These are phyloP conservation scores for Platichthys flesus DNA, from an alignment of 2,113 vertebrate species.

Conservation along the genomic window DNA sequence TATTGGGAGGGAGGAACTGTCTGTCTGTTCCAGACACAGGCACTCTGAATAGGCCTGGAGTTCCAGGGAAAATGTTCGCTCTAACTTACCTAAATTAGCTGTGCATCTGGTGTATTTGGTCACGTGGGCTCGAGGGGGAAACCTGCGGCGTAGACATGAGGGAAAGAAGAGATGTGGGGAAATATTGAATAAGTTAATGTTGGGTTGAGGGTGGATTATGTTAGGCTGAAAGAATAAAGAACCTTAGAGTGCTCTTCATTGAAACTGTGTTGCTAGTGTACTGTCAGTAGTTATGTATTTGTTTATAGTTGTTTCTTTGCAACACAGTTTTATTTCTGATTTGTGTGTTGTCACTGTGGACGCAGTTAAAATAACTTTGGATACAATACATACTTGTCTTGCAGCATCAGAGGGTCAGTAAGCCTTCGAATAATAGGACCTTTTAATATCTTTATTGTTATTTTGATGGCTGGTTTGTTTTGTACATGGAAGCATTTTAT, in stretches of 20 bases:
- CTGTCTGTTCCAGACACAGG: constrained; percentile 75
- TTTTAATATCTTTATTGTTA: too few relatives aligned
- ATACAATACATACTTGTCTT: too few relatives aligned
- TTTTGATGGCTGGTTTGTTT: too few relatives aligned
- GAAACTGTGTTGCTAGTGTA: too few relatives aligned
- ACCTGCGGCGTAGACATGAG: neutral
- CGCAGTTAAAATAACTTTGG: too few relatives aligned
- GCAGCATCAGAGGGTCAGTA: too few relatives aligned
- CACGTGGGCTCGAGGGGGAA: constrained; percentile 15
- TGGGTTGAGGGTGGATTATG: neutral
- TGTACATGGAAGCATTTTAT: too few relatives aligned
- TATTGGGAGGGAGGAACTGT: constrained; percentile 86
- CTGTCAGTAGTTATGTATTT: too few relatives aligned
- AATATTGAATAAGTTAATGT: neutral
- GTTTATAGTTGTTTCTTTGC: too few relatives aligned
- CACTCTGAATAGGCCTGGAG: constrained; percentile 63
- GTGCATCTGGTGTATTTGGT: constrained; percentile 51
- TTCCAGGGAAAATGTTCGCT: constrained; percentile 50
- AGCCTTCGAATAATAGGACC: too few relatives aligned
- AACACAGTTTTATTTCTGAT: neutral
- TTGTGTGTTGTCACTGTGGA: neutral
- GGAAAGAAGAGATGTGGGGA: neutral
- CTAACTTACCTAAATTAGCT: constrained; percentile 55
- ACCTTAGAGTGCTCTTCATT: too few relatives aligned
- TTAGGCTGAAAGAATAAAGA: neutral